Conservation (phyloP, 1,140 invertebrate species). For the Drosophila murphyi region DNA sequence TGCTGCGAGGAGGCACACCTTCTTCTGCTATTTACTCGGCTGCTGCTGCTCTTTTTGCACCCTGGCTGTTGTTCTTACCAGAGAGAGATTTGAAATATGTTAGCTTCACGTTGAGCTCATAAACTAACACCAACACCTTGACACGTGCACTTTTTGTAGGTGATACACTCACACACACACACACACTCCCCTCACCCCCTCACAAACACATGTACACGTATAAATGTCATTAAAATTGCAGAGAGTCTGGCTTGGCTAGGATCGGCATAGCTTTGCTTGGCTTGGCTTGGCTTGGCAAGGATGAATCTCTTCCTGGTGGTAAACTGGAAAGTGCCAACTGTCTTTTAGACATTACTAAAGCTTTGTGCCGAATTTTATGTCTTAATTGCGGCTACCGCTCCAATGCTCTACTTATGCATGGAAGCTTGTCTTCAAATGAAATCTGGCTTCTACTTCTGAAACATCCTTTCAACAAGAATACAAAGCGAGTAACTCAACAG, state of each 20-base stretch:
- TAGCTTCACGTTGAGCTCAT: constrained; percentile 82
- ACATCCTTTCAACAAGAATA: background rate
- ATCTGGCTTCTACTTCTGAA: background rate
- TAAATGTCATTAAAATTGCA: constrained; percentile 82
- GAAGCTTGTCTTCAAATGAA: background rate
- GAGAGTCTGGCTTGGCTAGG: constrained; percentile 69
- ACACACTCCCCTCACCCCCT: constrained; percentile 13
- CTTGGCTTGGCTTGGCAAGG: constrained; percentile 63
- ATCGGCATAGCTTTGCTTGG: constrained; percentile 31
- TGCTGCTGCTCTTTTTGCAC: constrained; percentile 21
- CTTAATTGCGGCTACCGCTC: background rate
- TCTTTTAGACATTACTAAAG: constrained; percentile 17
- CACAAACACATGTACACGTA: constrained; percentile 28
- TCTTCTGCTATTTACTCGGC: constrained; percentile 7
- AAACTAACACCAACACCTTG: constrained; percentile 83
- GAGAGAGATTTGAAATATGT: constrained; percentile 76
- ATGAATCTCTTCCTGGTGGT: constrained; percentile 45
- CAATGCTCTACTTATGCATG: background rate
- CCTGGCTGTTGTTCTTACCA: constrained; percentile 68
- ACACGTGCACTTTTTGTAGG: constrained; percentile 78
- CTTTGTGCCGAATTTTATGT: constrained; percentile 5
- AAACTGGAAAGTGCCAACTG: constrained; percentile 9
- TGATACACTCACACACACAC: constrained; percentile 34
- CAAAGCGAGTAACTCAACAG: too few species aligned
- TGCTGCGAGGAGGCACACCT: background rate